phyloP scores from a whole-genome alignment of 2,113 vertebrate species.

The Aegithalos caudatus region DNA sequence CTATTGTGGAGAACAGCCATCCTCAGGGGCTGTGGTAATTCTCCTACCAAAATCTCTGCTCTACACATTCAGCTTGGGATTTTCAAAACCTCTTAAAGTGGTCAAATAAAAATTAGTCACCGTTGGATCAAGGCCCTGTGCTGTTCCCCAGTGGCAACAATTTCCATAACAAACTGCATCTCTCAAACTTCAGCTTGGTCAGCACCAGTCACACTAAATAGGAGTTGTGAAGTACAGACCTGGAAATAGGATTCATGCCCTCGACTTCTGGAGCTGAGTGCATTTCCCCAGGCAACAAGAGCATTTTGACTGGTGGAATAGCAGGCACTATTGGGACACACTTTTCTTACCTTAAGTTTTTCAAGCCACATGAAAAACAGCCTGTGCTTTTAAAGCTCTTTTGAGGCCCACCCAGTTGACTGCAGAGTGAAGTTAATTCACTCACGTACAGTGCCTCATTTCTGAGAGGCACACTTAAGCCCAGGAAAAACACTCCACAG shows the following conservation, averaged over 20 bases:
- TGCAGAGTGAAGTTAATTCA: constrained; percentile 26
- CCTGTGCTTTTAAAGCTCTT: constrained; percentile 16
- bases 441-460: neutral
- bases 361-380: neutral
- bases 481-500: neutral
- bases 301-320: neutral
- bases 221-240: neutral
- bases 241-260: constrained; percentile 14
- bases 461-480: neutral
- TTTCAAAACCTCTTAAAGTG: neutral
- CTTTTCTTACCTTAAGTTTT: neutral
- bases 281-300: neutral
- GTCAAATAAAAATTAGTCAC: neutral
- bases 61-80: neutral
- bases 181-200: neutral
- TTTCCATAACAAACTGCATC: neutral
- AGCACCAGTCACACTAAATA: neutral
- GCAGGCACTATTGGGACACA: neutral
- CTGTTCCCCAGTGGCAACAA: neutral
- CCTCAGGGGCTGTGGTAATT: neutral
- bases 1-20: neutral
- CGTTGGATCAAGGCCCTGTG: neutral
- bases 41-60: neutral
- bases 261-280: neutral
- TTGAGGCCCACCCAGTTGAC: neutral